phyloP scores from a whole-genome alignment of 2,888 invertebrate species.

The Eupeodes latifasciatus region DNA sequence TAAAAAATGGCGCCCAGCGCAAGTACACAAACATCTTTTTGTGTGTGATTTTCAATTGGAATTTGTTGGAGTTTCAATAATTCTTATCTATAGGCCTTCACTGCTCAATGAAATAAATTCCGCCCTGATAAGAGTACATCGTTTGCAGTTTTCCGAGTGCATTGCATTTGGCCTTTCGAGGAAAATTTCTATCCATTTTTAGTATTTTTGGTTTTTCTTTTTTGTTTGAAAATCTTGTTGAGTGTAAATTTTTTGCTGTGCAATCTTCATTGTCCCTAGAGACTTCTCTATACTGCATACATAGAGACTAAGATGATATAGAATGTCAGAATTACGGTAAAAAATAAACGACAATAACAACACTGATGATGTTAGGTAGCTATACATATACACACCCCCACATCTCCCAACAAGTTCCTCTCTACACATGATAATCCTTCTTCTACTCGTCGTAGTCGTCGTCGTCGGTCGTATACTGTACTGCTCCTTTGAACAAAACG shows the following conservation, averaged over 20 bases:
- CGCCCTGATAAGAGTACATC: background rate
- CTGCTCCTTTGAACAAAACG: slow-evolving; percentile 10
- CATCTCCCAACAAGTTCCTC: background rate
- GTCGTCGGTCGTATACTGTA: background rate
- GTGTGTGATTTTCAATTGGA: too few species aligned
- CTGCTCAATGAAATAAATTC: background rate
- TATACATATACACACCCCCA: slow-evolving; percentile 14
- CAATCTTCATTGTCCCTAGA: slow-evolving; percentile 45
- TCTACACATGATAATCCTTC: slow-evolving; percentile 14
- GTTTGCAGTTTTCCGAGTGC: slow-evolving; percentile 22
- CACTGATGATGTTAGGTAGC: slow-evolving; percentile 42
- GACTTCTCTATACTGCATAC: background rate
- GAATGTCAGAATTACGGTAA: slow-evolving; percentile 51
- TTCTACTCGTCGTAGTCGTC: background rate
- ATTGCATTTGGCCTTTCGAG: slow-evolving; percentile 62
- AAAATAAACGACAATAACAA: slow-evolving; percentile 60
- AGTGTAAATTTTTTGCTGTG: slow-evolving; percentile 7
- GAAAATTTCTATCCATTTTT: slow-evolving; percentile 19
- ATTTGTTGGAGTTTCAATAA: too few species aligned
- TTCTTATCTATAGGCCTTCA: background rate
- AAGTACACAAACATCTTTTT: too few species aligned
- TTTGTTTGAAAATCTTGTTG: slow-evolving; percentile 4
- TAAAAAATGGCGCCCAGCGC: too few species aligned
- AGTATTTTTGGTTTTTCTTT: slow-evolving; percentile 16
- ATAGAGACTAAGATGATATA: slow-evolving; percentile 15